Conservation (phyloP, 2,113 vertebrate genomes). For the Neolamprologus ventralis region DNA sequence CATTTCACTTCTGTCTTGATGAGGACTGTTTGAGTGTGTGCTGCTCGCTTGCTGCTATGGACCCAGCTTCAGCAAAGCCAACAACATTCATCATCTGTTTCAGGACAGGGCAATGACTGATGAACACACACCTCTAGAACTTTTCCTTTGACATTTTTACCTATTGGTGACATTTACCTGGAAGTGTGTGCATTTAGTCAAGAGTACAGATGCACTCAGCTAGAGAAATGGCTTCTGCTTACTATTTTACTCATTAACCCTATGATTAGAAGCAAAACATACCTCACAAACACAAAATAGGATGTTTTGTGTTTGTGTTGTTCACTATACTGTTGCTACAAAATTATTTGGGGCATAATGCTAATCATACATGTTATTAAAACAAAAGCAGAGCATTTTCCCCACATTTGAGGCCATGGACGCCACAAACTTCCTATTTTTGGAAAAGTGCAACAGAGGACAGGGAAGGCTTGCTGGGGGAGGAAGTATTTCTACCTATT, state of each 20-base stretch:
- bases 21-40: neutral
- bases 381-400: neutral
- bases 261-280: neutral
- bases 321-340: neutral
- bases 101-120: neutral
- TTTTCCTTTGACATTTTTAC: neutral
- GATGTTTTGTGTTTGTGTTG: neutral
- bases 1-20: neutral
- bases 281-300: neutral
- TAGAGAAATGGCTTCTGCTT: neutral
- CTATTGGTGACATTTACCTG: neutral
- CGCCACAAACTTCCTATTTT: rapidly evolving
- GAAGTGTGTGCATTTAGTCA: neutral
- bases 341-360: neutral
- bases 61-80: neutral
- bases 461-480: neutral
- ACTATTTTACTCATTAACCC: neutral
- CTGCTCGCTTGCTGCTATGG: neutral
- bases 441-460: neutral
- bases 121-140: neutral
- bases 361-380: neutral
- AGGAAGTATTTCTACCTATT: neutral
- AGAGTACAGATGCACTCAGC: neutral
- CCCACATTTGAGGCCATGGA: neutral
- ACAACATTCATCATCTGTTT: neutral